Conservation (phyloP, 2,113 vertebrate species). For the Barbus barbus region DNA sequence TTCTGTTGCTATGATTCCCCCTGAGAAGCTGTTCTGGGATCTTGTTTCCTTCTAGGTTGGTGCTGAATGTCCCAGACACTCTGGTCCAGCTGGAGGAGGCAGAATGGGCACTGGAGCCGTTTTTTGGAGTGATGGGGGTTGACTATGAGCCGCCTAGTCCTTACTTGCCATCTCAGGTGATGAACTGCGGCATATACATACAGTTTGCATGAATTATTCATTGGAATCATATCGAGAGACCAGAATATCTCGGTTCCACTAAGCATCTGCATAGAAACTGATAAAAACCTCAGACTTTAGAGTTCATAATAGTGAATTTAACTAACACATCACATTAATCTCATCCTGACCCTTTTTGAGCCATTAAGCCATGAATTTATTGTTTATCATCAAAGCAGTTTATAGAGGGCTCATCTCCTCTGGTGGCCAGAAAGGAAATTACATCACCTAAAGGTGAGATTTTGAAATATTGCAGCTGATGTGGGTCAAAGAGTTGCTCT, state of each 20-base stretch:
- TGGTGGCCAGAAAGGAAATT: constrained; percentile 45
- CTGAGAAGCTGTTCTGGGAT: not conserved
- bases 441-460: constrained; percentile 41
- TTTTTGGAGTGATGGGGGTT: constrained; percentile 79
- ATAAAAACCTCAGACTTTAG: not conserved
- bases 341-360: not conserved
- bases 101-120: constrained; percentile 80
- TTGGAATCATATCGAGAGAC: not conserved
- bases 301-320: not conserved
- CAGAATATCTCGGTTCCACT: not conserved
- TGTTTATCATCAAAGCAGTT: constrained; percentile 49
- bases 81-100: constrained; percentile 71
- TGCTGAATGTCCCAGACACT: constrained; percentile 69
- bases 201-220: not conserved
- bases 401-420: constrained; percentile 56
- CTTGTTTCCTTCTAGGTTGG: constrained; percentile 60
- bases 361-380: constrained; percentile 7
- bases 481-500: not conserved
- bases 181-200: not conserved
- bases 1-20: not conserved
- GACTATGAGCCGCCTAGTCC: constrained; percentile 73
- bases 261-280: not conserved
- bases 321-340: not conserved
- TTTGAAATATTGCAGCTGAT: constrained; percentile 2
- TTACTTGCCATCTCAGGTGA: constrained; percentile 70